Conservation (phyloP, 2,888 invertebrate genomes). For the Bombylius major region DNA sequence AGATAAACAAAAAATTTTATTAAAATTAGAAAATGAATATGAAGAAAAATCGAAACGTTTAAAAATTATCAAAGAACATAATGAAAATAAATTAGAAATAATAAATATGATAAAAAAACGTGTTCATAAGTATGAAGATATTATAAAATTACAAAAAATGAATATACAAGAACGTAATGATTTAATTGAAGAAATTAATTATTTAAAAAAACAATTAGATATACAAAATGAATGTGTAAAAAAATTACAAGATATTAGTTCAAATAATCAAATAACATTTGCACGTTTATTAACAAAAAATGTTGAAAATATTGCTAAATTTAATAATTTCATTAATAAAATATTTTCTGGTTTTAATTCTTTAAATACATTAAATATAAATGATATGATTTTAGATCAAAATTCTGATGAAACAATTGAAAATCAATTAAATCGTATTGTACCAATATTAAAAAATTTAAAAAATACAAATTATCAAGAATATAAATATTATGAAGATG, state of each 20-base stretch:
- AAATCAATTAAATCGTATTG: background rate
- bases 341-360: background rate
- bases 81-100: conserved; percentile 1
- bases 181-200: conserved; percentile 18
- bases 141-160: conserved; percentile 15
- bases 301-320: background rate
- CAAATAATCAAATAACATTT: background rate
- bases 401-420: background rate
- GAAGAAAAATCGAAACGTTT: background rate
- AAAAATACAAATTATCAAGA: background rate
- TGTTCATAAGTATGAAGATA: conserved; percentile 10
- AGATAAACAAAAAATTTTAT: conserved; percentile 1
- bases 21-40: background rate
- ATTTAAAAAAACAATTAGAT: conserved; percentile 10
- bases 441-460: background rate
- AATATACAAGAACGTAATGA: conserved; percentile 20
- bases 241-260: conserved; percentile 10
- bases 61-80: conserved; percentile 1
- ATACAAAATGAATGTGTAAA: conserved; percentile 5
- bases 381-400: background rate
- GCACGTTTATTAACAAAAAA: background rate
- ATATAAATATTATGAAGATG: background rate
- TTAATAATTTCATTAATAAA: background rate
- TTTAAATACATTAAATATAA: background rate
- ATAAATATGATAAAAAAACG: conserved; percentile 3